Conservation (phyloP, 1,140 invertebrate genomes). For the Sminthurinus signatus region DNA sequence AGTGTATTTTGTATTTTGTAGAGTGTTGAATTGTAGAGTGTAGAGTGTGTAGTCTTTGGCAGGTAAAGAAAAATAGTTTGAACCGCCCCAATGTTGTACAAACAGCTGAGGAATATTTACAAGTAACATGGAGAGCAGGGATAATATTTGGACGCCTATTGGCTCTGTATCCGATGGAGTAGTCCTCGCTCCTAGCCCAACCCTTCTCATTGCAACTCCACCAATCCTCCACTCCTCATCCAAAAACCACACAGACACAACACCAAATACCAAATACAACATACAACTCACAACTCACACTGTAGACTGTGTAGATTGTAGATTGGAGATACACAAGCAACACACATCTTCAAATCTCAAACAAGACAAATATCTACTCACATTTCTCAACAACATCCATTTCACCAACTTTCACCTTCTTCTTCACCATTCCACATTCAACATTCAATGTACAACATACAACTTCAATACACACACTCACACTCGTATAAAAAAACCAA, state of each 20-base stretch:
- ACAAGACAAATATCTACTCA: conserved; percentile 13
- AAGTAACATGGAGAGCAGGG: conserved; percentile 29
- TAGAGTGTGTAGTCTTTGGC: conserved; percentile 17
- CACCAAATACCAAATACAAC: too few species aligned
- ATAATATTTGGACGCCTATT: conserved; percentile 37
- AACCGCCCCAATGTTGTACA: conserved; percentile 29
- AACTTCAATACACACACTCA: neutral
- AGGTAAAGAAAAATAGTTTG: conserved; percentile 18
- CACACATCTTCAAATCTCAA: too few species aligned
- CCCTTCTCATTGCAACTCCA: conserved; percentile 2
- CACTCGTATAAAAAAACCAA: neutral
- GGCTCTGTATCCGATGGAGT: conserved; percentile 18
- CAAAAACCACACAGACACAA: too few species aligned
- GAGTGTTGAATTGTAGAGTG: too few species aligned
- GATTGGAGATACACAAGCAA: too few species aligned
- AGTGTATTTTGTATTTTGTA: too few species aligned
- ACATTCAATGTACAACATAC: too few species aligned
- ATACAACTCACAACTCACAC: too few species aligned
- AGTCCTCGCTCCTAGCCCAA: conserved; percentile 4
- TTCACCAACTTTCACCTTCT: neutral
- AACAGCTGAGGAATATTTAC: conserved; percentile 31
- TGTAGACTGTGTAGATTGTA: too few species aligned
- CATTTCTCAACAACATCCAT: conserved; percentile 8
- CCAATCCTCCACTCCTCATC: too few species aligned
- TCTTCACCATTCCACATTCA: neutral